These are phyloP conservation scores for Tetramorium bicarinatum DNA, from an alignment of 2,888 invertebrate genomes.

Conservation along the genomic window DNA sequence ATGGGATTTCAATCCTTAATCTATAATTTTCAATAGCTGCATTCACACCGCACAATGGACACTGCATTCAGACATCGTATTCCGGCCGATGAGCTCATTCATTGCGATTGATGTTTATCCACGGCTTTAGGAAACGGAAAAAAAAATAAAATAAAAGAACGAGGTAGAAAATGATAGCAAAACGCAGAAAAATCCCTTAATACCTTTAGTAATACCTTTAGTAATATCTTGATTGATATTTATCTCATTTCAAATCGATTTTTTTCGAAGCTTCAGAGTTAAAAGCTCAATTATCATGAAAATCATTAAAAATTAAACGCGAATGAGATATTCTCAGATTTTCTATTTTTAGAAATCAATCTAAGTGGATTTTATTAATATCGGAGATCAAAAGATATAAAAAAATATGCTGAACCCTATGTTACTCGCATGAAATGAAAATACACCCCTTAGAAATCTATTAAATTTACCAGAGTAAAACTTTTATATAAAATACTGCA, in stretches of 20 bases:
- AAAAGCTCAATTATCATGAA: background rate
- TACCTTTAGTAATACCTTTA: background rate
- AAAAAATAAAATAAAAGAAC: background rate
- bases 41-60: conserved; percentile 30
- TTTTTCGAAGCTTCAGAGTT: background rate
- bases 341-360: background rate
- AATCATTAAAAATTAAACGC: background rate
- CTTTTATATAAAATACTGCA: background rate
- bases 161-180: background rate
- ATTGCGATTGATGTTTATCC: conserved; percentile 20
- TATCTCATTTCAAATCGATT: conserved; percentile 20
- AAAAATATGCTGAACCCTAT: background rate
- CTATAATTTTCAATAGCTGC: conserved; percentile 35
- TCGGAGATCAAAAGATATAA: background rate
- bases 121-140: conserved; percentile 11
- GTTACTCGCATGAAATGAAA: background rate
- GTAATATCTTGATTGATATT: background rate
- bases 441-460: background rate
- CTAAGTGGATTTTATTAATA: background rate
- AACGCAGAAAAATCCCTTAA: conserved; percentile 1
- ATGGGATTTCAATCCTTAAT: conserved; percentile 13
- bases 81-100: conserved; percentile 13
- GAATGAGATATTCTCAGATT: background rate
- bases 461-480: background rate
- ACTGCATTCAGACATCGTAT: conserved; percentile 25